These are phyloP conservation scores for Oreochromis aureus DNA, from an alignment of 2,113 vertebrate genomes.

Conservation along the genomic window DNA sequence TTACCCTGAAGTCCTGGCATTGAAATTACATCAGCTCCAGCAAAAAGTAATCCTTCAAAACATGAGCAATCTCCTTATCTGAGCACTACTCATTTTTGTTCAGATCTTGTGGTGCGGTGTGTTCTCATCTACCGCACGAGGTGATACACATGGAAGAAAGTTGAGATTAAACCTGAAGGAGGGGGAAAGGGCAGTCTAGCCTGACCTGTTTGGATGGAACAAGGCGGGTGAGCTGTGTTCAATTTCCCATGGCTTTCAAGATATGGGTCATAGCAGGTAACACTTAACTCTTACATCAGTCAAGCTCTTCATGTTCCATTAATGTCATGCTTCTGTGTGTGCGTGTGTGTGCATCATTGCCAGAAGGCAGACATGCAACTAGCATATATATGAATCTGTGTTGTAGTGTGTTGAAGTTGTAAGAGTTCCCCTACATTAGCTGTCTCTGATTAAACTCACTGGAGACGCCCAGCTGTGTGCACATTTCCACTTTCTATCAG, in stretches of 20 bases:
- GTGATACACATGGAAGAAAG: not conserved
- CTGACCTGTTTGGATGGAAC: conserved; percentile 28
- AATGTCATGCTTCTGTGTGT: not conserved
- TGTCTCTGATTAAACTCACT: not conserved
- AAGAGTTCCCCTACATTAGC: not conserved
- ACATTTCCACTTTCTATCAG: not conserved
- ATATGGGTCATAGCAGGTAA: not conserved
- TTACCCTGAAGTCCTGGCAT: not conserved
- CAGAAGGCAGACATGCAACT: not conserved
- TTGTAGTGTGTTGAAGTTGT: not conserved
- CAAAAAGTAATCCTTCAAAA: conserved; percentile 1
- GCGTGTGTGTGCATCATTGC: not conserved
- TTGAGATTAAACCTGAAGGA: conserved; percentile 7
- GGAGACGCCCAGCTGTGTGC: not conserved
- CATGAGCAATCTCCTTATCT: not conserved
- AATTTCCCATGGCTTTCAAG: conserved; percentile 33
- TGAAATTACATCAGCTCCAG: not conserved
- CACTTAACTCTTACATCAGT: not conserved
- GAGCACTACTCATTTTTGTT: not conserved
- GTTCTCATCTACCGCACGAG: not conserved
- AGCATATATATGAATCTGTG: not conserved
- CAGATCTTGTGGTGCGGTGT: not conserved
- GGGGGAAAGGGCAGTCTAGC: not conserved
- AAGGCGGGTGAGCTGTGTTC: conserved; percentile 2
- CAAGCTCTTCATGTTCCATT: conserved; percentile 5